A percentile compares a stretch with the other conserved stretches of the same genome.
Evolutionary conservation across 2,797 vertebrate species (phyloP).

Genomic region (Rhynchotus rufescens): DNA sequence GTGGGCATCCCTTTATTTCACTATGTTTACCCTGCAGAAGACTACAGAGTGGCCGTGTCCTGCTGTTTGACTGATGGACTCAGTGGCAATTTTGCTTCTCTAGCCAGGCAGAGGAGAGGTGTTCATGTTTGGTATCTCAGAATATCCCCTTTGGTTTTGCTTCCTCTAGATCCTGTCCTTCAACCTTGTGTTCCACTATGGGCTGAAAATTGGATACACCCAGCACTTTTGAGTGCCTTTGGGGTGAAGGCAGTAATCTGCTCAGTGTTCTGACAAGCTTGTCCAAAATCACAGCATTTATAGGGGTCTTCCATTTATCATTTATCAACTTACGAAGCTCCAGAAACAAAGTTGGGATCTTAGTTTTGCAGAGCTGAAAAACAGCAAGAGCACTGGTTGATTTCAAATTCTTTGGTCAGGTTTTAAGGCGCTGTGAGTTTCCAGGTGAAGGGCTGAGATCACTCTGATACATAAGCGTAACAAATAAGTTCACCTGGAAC

Average conservation of each 20-base stretch:
- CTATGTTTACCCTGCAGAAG: not conserved
- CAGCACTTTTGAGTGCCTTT: not conserved
- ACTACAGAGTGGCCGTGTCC: not conserved
- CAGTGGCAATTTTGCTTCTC: not conserved
- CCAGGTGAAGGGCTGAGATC: not conserved
- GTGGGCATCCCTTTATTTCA: not conserved
- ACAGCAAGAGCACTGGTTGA: not conserved
- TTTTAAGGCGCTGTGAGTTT: slow-evolving; percentile 2
- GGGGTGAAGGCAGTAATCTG: not conserved
- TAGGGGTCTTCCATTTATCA: not conserved
- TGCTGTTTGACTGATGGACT: not conserved
- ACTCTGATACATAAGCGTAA: not conserved
- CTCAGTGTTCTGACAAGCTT: not conserved
- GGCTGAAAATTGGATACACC: not conserved
- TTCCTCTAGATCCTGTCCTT: not conserved
- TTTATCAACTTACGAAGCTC: not conserved
- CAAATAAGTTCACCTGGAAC: not conserved
- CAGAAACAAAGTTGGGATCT: not conserved
- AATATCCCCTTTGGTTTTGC: not conserved
- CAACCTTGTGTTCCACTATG: not conserved
- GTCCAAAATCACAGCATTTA: not conserved
- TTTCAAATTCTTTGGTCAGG: not conserved
- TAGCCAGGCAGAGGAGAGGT: not conserved
- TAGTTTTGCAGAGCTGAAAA: not conserved
- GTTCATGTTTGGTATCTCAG: not conserved